Evolutionary conservation across 2,888 invertebrate species (phyloP).

Genomic region (Helobdella robusta): DNA sequence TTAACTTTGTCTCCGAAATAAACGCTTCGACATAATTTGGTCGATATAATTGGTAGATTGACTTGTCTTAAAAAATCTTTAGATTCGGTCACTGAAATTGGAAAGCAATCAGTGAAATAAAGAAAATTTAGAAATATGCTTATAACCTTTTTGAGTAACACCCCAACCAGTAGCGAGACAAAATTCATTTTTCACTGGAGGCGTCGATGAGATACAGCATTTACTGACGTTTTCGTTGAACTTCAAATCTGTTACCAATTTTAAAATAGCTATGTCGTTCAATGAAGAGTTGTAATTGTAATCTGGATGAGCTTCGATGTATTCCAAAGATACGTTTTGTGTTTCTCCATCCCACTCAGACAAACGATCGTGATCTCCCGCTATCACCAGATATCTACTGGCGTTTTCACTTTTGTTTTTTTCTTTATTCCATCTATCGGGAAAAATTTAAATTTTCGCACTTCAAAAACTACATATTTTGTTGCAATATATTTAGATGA

Average conservation of each 20-base stretch:
- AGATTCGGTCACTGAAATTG: too few relatives aligned
- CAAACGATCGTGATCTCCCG: conserved; percentile 14
- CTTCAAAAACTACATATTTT: background rate
- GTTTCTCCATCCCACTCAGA: conserved; percentile 8
- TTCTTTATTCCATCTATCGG: background rate
- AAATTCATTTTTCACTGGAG: background rate
- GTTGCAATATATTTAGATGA: background rate
- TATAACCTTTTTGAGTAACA: conserved; percentile 16
- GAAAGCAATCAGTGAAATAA: background rate
- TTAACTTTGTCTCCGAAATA: conserved; percentile 25
- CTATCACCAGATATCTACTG: background rate
- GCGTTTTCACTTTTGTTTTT: background rate
- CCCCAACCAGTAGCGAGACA: conserved; percentile 35
- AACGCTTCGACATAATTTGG: background rate
- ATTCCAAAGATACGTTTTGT: background rate
- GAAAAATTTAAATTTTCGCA: background rate
- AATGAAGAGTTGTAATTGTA: conserved; percentile 9
- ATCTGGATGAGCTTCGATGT: background rate
- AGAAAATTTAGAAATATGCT: background rate
- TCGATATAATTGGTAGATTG: conserved; percentile 3
- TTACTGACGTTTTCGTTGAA: conserved; percentile 29
- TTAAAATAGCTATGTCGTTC: conserved; percentile 16
- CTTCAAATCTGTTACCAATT: background rate
- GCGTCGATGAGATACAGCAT: conserved; percentile 28
- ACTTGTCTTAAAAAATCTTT: conserved; percentile 4